Base-by-base conservation (phyloP, 2,888 invertebrate genomes). In the Dryadula phaetusa region DNA sequence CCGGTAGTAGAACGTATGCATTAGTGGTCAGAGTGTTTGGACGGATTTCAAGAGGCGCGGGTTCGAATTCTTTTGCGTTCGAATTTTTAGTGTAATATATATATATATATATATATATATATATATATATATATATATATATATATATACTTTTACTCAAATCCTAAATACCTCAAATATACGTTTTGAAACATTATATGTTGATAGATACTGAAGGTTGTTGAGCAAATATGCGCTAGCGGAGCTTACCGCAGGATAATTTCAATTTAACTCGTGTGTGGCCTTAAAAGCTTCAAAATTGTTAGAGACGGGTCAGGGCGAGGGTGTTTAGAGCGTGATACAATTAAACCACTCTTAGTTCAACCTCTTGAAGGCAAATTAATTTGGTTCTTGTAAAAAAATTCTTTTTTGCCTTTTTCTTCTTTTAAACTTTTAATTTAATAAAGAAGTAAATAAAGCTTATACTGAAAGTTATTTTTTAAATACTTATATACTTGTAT, bases 211-310 rank as follows among this genome's bases (percentile, higher is more conserved):
- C 22, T 18, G 42, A 65, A 60, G 49, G 60, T 60, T 60, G 20
- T 32, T 3, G n/a, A 18, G 64, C 60, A 63, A 63, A 66, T 53
- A 54, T 49, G 34, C 52, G 40, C 47, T 47, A 54, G 47, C 65
- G 20, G 34, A 16, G 47, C 46, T 46, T 12, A 20, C 66, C 67
- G 58, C 67, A 70, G 66, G 73, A 77, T 78, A 78, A 79, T 80
- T 82, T 74, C 77, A 76, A 72, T 75, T 76, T 81, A 82, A 82
- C 83, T 83, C 80, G 73, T 78, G 81, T 74, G 79, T 77, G 75
- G 74, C 79, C 79, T 79, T 86, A 85, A 85, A 84, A 85, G 86
- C 85, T 83, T 81, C 76, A 73, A 78, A 79, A 78, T 79, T 78
- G 77, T 77, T 77, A 70, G 75, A 75, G 78, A 78, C 77, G 70